A percentile compares a stretch with the other conserved stretches of the same genome.
These are phyloP conservation scores for Eupithecia abbreviata DNA, from an alignment of 2,888 invertebrate species.

Conservation along the genomic window DNA sequence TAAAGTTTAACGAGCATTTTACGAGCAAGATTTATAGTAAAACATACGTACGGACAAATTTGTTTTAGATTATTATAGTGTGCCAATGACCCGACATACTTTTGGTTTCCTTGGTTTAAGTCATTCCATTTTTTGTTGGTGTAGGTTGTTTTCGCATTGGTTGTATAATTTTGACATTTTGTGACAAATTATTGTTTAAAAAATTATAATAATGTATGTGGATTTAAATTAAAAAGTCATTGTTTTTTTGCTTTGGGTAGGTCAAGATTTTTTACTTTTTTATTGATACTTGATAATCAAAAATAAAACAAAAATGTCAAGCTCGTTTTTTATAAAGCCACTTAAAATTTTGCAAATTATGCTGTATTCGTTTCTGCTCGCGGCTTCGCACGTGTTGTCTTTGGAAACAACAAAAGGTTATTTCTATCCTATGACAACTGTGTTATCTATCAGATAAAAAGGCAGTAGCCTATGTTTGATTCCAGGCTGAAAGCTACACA, in stretches of 20 bases:
- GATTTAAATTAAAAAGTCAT: neutral
- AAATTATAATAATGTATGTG: neutral
- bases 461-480: no score
- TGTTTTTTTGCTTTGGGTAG: neutral
- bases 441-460: no score
- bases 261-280: neutral
- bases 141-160: neutral
- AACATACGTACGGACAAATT: constrained; percentile 64
- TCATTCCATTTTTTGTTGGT: neutral
- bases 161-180: neutral
- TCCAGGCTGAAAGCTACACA: no score
- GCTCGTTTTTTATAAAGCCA: constrained; percentile 11
- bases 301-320: constrained; percentile 16
- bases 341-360: constrained; percentile 19
- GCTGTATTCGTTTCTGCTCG: neutral
- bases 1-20: constrained; percentile 71
- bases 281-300: constrained; percentile 10
- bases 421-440: no score
- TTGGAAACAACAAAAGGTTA: no score
- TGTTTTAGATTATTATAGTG: constrained; percentile 54
- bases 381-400: no score
- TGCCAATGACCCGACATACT: constrained; percentile 63
- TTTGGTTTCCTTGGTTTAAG: constrained; percentile 18
- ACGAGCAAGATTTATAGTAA: constrained; percentile 59
- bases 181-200: neutral